These are phyloP conservation scores for Gadopsis marmoratus DNA, from an alignment of 2,797 vertebrate species.

Conservation along the genomic window DNA sequence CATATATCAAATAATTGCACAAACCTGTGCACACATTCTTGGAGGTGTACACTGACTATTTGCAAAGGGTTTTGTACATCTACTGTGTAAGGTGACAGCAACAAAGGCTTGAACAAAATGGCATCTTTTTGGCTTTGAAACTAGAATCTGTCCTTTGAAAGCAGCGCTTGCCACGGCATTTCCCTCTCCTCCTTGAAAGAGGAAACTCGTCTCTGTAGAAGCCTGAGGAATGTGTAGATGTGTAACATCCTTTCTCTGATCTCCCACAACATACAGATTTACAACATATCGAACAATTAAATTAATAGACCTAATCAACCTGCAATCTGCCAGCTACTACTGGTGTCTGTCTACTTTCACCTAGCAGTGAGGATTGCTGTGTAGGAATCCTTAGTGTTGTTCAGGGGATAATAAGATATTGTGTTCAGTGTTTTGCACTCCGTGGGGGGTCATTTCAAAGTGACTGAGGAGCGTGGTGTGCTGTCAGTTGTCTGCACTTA, in stretches of 20 bases:
- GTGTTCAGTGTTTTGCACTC: constrained; percentile 72
- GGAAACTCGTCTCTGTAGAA: constrained; percentile 40
- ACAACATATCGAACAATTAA: constrained; percentile 23
- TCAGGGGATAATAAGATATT: constrained; percentile 74
- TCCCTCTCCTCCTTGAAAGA: constrained; percentile 43
- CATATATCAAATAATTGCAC: constrained; percentile 37
- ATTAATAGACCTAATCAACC: constrained; percentile 50
- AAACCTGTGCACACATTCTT: constrained; percentile 1
- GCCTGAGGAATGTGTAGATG: constrained; percentile 16
- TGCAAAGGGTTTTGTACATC: constrained; percentile 18
- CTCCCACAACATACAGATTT: constrained; percentile 21
- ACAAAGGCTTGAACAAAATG: constrained; percentile 46
- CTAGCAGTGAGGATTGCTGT: constrained; percentile 40
- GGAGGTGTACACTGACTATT: constrained; percentile 16
- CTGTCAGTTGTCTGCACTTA: constrained; percentile 56
- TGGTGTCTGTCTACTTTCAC: constrained; percentile 34
- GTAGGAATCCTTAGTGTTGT: constrained; percentile 41
- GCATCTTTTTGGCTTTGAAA: constrained; percentile 54
- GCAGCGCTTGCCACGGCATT: constrained; percentile 46
- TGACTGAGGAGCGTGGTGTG: constrained; percentile 60
- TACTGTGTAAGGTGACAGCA: constrained; percentile 35
- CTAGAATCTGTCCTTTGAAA: constrained; percentile 27
- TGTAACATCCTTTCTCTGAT: constrained; percentile 39
- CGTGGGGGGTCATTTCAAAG: constrained; percentile 69
- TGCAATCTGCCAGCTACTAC: constrained; percentile 33